Base-by-base conservation (phyloP, 2,888 invertebrate genomes). In the Beris morrisii region DNA sequence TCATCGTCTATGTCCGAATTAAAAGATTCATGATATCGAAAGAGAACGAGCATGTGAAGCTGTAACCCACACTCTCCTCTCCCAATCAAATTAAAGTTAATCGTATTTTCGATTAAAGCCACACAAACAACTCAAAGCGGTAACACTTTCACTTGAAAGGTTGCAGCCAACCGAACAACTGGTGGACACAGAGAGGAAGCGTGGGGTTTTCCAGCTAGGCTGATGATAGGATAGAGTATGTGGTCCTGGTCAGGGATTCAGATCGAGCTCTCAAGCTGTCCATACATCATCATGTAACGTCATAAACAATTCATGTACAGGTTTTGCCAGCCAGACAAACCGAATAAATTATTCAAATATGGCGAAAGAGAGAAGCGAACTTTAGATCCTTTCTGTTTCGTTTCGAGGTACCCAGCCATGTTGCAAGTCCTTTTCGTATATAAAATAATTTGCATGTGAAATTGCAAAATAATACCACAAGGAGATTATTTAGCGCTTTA, bases 261-360 rank as follows among this genome's bases (percentile, higher is more conserved):
- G 15, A 64, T 54, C 31, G 64, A 54, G 64, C 45, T 28, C 32
- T 15, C 44, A 38, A 54, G 9, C 48, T n/a, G 38, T 43, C 54
- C 22, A 13, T 12, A 15, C 38, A 15, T 11, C 43, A 54, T 31
- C 38, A 53, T 53, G 53, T 53, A 28, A 53, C 30, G 13, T 44
- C 45, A 59, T 59, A 46, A 59, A 46, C 59, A 46, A 59, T 59
- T 59, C 45, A 59, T 46, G 48, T 30, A 61, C 13, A 22, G 11
- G 50, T 52, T 45, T n/a, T 32, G 9, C 15, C 64, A 53, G 50
- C 15, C 65, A 65, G 65, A 65, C 65, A 65, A 65, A 65, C 54
- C 30, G 56, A 43, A 65, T 65, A 65, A 65, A 65, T 65, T 65
- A 65, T 65, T 65, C 65, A 65, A 65, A 65, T 56, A 55, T 56